Conservation (phyloP, 2,113 vertebrate genomes). For the Desmodus rotundus region DNA sequence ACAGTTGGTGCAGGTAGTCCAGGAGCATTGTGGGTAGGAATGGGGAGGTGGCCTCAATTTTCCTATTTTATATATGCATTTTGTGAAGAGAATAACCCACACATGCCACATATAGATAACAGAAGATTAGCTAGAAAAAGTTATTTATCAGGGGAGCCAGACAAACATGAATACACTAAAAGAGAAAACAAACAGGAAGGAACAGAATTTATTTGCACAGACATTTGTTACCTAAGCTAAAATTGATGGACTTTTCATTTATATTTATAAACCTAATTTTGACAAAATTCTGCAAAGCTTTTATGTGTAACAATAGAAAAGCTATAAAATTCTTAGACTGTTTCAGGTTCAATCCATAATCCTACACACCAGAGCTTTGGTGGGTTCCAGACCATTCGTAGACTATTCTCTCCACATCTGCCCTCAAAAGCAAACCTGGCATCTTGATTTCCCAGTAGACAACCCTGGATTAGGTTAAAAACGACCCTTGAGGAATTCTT, state of each 20-base stretch:
- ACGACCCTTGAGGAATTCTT: not conserved
- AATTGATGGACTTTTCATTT: not conserved
- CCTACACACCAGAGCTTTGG: not conserved
- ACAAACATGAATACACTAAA: not conserved
- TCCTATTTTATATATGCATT: not conserved
- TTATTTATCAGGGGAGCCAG: not conserved
- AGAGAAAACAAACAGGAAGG: not conserved
- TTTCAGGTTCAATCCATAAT: not conserved
- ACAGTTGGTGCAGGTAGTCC: not conserved
- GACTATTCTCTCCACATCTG: not conserved
- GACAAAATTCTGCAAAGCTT: not conserved
- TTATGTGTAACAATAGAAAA: not conserved
- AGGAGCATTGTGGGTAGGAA: not conserved
- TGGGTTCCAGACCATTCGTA: not conserved
- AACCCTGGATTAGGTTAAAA: not conserved
- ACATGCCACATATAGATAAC: not conserved
- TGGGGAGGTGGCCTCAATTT: not conserved
- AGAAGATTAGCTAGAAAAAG: not conserved
- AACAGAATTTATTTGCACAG: not conserved
- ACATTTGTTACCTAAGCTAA: not conserved
- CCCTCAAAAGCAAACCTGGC: not conserved
- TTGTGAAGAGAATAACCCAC: not conserved
- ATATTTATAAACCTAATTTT: not conserved
- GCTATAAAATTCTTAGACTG: not conserved
- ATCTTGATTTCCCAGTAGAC: not conserved